These are phyloP conservation scores for Molorchus minor DNA, from an alignment of 2,888 invertebrate species.

Conservation along the genomic window DNA sequence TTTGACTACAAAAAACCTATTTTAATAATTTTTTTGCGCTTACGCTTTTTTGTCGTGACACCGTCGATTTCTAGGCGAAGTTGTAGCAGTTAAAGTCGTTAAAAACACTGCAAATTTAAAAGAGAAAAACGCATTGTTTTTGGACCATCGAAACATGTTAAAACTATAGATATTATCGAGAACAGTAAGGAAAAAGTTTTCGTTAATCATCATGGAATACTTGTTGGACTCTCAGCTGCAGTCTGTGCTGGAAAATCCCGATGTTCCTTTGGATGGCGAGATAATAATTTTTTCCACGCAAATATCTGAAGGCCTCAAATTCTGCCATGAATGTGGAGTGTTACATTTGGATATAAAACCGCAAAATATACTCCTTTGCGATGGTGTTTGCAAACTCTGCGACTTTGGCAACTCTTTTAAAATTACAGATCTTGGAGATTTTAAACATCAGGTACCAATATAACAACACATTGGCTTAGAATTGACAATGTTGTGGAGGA, in stretches of 20 bases:
- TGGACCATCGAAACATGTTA: slow-evolving; percentile 54
- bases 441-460: slow-evolving; percentile 40
- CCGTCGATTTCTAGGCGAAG: slow-evolving; percentile 48
- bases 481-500: no score
- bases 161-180: slow-evolving; percentile 51
- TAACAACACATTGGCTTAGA: not conserved
- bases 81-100: slow-evolving; percentile 56
- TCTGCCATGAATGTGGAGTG: slow-evolving; percentile 54
- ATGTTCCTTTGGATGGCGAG: slow-evolving; percentile 25
- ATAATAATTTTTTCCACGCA: slow-evolving; percentile 46
- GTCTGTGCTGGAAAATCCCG: slow-evolving; percentile 47
- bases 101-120: slow-evolving; percentile 40
- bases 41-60: no score
- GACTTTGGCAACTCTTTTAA: slow-evolving; percentile 59
- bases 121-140: slow-evolving; percentile 51
- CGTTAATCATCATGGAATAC: slow-evolving; percentile 57
- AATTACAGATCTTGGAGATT: slow-evolving; percentile 30
- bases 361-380: slow-evolving; percentile 55
- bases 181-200: slow-evolving; percentile 46
- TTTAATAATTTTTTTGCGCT: no score
- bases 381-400: slow-evolving; percentile 55
- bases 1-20: not conserved
- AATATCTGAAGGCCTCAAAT: slow-evolving; percentile 52
- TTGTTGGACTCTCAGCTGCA: slow-evolving; percentile 50
- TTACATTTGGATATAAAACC: slow-evolving; percentile 61